Conservation (phyloP, 2,797 vertebrate genomes). For the Pipistrellus pipistrellus region DNA sequence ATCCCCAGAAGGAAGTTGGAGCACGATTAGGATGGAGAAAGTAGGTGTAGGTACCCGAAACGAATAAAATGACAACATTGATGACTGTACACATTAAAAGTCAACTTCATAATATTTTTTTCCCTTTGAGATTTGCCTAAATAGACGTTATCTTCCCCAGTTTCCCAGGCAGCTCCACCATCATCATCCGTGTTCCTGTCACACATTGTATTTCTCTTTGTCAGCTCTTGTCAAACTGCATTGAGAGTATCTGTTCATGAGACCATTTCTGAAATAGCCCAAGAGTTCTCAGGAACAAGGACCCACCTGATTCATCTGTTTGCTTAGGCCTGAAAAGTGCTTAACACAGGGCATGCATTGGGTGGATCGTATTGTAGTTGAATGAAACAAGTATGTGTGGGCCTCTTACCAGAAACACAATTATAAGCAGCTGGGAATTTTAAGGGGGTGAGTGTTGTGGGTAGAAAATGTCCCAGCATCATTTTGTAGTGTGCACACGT, state of each 20-base stretch:
- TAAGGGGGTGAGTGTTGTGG: neutral
- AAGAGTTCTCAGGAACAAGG: neutral
- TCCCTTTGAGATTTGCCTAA: neutral
- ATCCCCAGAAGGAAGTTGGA: neutral
- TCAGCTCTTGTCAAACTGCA: neutral
- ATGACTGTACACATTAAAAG: neutral
- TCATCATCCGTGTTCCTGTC: neutral
- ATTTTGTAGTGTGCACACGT: neutral
- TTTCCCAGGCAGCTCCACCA: neutral
- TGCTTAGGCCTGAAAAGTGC: neutral
- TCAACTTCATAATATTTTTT: neutral
- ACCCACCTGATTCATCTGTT: neutral
- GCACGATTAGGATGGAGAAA: neutral
- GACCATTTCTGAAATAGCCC: neutral
- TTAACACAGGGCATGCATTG: neutral
- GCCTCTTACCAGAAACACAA: neutral
- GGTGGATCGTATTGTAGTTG: neutral
- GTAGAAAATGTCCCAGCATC: conserved; percentile 27
- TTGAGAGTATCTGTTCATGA: neutral
- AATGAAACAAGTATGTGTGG: neutral
- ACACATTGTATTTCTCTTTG: neutral
- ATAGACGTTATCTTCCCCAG: neutral
- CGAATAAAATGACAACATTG: neutral
- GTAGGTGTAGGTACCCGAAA: neutral
- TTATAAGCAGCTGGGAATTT: conserved; percentile 31